A percentile compares a stretch with the other conserved stretches of the same genome.
These are phyloP conservation scores for Dunckerocampus dactyliophorus DNA, from an alignment of 2,113 vertebrate species.

Conservation along the genomic window DNA sequence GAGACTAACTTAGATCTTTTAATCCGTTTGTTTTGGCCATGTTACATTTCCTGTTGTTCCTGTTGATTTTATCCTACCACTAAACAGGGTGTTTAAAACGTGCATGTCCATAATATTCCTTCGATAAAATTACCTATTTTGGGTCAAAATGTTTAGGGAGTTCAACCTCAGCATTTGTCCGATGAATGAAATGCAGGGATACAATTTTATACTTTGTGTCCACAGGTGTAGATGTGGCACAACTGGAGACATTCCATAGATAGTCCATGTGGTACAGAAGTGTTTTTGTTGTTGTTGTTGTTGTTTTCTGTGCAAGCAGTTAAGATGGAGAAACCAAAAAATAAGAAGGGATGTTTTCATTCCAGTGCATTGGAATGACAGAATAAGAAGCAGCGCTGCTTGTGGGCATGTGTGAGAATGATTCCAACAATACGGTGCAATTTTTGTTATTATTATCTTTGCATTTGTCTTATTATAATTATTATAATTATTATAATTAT, in stretches of 20 bases:
- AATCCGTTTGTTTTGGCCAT: no score
- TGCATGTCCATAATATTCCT: no score
- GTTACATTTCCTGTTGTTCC: no score
- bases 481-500: slow-evolving; percentile 70
- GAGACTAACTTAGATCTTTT: no score
- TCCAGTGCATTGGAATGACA: slow-evolving; percentile 18
- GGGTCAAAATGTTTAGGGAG: no score
- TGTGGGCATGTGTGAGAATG: slow-evolving; percentile 32
- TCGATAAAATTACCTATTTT: no score
- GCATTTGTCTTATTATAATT: slow-evolving; percentile 65
- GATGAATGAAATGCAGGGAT: no score
- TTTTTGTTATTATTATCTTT: slow-evolving; percentile 49
- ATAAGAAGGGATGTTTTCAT: slow-evolving; percentile 22
- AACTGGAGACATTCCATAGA: not conserved
- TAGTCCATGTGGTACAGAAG: slow-evolving; percentile 7
- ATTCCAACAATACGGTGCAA: slow-evolving; percentile 63
- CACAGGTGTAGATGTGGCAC: not conserved
- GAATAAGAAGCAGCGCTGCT: slow-evolving; percentile 37
- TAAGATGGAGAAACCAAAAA: slow-evolving; percentile 29
- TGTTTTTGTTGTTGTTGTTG: not conserved
- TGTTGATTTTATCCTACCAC: no score
- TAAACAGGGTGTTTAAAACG: no score
- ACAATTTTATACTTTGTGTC: not conserved
- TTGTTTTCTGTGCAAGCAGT: slow-evolving; percentile 48
- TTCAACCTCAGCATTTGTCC: no score